phyloP scores from a whole-genome alignment of 2,797 vertebrate genomes.

The Cyclura pinguis region DNA sequence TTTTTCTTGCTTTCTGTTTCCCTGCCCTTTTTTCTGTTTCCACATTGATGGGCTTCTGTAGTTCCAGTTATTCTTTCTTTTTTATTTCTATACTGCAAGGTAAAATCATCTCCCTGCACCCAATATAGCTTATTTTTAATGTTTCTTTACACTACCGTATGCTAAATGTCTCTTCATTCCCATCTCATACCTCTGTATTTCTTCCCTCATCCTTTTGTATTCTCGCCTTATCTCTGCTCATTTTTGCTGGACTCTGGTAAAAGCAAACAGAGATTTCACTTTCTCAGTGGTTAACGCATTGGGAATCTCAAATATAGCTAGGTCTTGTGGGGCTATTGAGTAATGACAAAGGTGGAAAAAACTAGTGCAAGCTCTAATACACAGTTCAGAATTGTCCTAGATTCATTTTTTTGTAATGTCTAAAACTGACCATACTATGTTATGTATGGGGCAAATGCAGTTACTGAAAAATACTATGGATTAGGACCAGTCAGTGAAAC shows the following conservation, averaged over 20 bases:
- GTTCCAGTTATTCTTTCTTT: background rate
- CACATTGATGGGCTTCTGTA: background rate
- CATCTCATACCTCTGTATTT: background rate
- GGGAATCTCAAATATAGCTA: background rate
- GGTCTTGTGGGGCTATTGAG: background rate
- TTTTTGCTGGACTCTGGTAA: background rate
- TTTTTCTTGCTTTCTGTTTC: background rate
- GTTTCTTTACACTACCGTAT: background rate
- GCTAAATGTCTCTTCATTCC: background rate
- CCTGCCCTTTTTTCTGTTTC: background rate
- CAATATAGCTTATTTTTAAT: background rate
- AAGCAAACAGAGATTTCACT: background rate
- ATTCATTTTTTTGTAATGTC: too few species aligned
- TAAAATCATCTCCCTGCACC: background rate
- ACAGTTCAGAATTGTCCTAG: background rate
- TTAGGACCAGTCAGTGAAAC: background rate
- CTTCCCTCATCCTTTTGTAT: accelerated
- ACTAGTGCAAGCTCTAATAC: background rate
- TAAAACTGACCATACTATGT: background rate
- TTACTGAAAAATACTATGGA: background rate
- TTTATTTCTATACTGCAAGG: background rate
- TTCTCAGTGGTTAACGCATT: background rate
- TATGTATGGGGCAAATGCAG: background rate
- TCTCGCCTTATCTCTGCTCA: background rate
- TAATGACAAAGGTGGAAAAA: background rate